Base-by-base conservation (phyloP, 2,888 invertebrate genomes). In the Macrosoma leucophasiata region DNA sequence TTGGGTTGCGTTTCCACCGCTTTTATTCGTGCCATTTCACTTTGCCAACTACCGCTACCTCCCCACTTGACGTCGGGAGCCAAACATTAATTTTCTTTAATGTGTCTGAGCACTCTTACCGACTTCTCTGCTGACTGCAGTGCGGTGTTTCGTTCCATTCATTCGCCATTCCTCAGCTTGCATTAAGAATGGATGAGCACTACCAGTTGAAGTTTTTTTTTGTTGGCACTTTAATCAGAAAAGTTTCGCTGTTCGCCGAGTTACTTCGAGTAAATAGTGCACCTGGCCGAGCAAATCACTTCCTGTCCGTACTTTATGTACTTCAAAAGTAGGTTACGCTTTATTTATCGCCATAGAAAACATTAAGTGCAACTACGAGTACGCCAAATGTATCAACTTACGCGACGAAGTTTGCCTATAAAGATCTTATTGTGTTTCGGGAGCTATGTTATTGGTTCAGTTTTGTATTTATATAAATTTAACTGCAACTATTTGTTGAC, bases 61-160 rank as follows among this genome's bases (percentile, higher is more conserved):
- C 64, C 58, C 67, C 62, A 69, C 75, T 79, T 76, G 78, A 78
- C 73, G 78, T 67, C 63, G 72, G 73, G 66, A 77, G 75, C 74
- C 72, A 76, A 79, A 79, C 84, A 82, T 82, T 82, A 81, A 84
- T 82, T 82, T 81, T 79, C 81, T 79, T 82, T 82, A 82, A 84
- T 81, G 82, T 81, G 79, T 74, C 77, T 78, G 78, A 79, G 75
- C 71, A 81, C 77, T 81, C 75, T 79, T 79, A 70, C 73, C 62
- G 63, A 68, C 68, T 73, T 60, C 64, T 57, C 62, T 39, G 63
- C 62, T 48, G 43, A 72, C 78, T 81, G 79, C 82, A 81, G 62
- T 82, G 82, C 82, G 76, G 79, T 81, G 77, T 79, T 81, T 78
- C 73, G 72, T 76, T 78, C 62, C 65, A 73, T 78, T 78, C 78